These are phyloP conservation scores for Lucinisca nassula DNA, from an alignment of 2,888 invertebrate species.

Conservation along the genomic window DNA sequence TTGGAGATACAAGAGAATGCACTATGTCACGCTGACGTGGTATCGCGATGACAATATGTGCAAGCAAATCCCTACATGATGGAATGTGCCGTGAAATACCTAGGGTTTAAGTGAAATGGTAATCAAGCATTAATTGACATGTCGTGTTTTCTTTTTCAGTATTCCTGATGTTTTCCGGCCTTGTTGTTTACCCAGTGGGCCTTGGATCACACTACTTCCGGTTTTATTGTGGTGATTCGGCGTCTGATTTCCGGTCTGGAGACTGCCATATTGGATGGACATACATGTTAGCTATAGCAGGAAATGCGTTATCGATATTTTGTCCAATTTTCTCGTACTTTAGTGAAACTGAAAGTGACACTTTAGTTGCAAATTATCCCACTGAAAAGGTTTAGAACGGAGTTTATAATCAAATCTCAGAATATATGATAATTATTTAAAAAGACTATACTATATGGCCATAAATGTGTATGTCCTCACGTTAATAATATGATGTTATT, in stretches of 20 bases:
- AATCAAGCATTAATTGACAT: conserved; percentile 8
- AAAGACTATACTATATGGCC: too few species aligned
- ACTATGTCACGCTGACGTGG: too few species aligned
- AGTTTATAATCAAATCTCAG: too few species aligned
- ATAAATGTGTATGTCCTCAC: too few species aligned
- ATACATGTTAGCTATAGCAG: conserved; percentile 88
- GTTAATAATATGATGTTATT: too few species aligned
- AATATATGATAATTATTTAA: too few species aligned
- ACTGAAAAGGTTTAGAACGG: not conserved
- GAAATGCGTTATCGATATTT: conserved; percentile 87
- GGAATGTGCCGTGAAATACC: not conserved
- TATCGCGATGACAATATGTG: too few species aligned
- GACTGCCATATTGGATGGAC: conserved; percentile 88
- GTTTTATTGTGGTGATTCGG: conserved; percentile 85
- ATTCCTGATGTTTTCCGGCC: conserved; percentile 87
- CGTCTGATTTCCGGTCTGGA: conserved; percentile 84
- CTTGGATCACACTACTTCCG: conserved; percentile 87
- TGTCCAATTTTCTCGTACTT: conserved; percentile 87
- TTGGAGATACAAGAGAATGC: too few species aligned
- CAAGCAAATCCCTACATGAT: too few species aligned
- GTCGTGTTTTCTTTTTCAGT: conserved; percentile 84
- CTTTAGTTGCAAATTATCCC: not conserved
- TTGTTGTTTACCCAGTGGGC: conserved; percentile 88
- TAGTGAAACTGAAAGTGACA: conserved; percentile 8
- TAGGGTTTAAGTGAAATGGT: not conserved